Conservation (phyloP, 2,888 invertebrate genomes). For the Cenopis cana region DNA sequence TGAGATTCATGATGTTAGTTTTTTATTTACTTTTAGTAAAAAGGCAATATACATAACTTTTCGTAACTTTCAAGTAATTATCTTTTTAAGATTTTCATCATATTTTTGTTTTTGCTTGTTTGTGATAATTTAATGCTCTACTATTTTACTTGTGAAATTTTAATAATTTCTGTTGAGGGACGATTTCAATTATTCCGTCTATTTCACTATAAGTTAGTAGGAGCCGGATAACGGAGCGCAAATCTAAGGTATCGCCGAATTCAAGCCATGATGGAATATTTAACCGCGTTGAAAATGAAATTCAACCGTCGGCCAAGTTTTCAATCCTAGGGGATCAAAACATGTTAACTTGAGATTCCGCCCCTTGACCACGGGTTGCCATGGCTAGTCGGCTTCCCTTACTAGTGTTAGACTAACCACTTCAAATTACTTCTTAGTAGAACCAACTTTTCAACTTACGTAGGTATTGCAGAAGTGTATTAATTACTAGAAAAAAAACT, state of each 20-base stretch:
- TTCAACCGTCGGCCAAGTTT: conserved; percentile 36
- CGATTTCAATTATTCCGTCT: not conserved
- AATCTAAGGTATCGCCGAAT: conserved; percentile 7
- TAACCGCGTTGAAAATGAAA: conserved; percentile 34
- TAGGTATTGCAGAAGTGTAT: too few species aligned
- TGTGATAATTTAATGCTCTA: too few species aligned
- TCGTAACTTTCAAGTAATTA: too few species aligned
- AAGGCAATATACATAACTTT: too few species aligned
- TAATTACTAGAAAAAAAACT: not conserved
- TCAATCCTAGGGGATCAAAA: conserved; percentile 36
- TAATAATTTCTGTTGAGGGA: not conserved
- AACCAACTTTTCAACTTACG: conserved; percentile 25
- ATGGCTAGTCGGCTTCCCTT: conserved; percentile 30
- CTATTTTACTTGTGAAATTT: not conserved
- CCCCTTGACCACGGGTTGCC: conserved; percentile 34
- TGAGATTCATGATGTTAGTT: too few species aligned
- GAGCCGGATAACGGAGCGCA: not conserved
- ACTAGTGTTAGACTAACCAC: conserved; percentile 34
- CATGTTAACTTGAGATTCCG: conserved; percentile 35
- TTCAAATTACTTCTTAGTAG: conserved; percentile 30
- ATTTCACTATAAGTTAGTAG: not conserved
- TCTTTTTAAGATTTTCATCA: too few species aligned
- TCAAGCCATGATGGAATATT: conserved; percentile 29
- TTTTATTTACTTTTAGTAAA: too few species aligned
- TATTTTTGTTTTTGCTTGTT: too few species aligned